Conservation (phyloP, 2,888 invertebrate species). For the Molorchus minor region DNA sequence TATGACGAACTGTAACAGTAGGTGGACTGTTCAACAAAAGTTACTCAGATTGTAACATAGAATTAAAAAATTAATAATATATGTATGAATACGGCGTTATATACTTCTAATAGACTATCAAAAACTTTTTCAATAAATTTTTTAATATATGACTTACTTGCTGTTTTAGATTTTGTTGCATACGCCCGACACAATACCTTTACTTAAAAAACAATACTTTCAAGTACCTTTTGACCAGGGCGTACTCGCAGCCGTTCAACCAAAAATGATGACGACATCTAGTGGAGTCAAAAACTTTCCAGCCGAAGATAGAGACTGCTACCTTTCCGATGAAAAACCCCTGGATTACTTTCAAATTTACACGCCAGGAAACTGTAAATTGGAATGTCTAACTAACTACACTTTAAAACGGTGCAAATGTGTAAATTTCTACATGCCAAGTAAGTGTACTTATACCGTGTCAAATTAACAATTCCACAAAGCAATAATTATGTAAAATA, state of each 20-base stretch:
- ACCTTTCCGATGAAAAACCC: slow-evolving; percentile 72
- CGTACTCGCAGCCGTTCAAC: slow-evolving; percentile 73
- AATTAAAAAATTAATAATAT: too few species aligned
- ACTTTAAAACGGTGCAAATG: slow-evolving; percentile 63
- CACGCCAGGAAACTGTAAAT: slow-evolving; percentile 75
- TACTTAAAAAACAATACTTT: slow-evolving; percentile 73
- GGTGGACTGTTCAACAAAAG: too few species aligned
- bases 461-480: too few species aligned
- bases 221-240: slow-evolving; percentile 74
- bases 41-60: too few species aligned
- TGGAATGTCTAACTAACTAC: slow-evolving; percentile 75
- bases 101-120: too few species aligned
- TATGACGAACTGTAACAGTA: too few species aligned
- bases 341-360: slow-evolving; percentile 73
- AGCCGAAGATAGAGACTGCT: slow-evolving; percentile 72
- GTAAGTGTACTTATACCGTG: too few species aligned
- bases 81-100: too few species aligned
- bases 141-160: too few species aligned
- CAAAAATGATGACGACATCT: slow-evolving; percentile 77
- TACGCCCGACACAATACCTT: slow-evolving; percentile 72
- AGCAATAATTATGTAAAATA: too few species aligned
- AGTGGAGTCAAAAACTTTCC: slow-evolving; percentile 70
- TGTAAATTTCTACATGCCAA: slow-evolving; percentile 72
- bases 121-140: not conserved
- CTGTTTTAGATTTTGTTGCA: slow-evolving; percentile 68